A percentile compares a stretch with the other conserved stretches of the same genome.
phyloP scores from a whole-genome alignment of 2,113 vertebrate species.

The Dolichotis patagonum region DNA sequence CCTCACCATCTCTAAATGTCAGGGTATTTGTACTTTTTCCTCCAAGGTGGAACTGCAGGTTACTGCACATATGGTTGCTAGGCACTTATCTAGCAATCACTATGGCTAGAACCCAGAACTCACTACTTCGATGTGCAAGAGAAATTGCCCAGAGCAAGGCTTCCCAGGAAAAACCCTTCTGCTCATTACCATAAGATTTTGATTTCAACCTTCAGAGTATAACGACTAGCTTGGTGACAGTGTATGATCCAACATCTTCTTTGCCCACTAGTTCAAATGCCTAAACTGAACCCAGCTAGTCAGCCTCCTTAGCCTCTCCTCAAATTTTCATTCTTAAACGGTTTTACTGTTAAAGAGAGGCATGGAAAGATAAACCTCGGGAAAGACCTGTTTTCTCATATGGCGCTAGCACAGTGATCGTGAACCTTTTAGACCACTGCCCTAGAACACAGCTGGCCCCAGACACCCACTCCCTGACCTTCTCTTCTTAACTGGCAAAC shows the following conservation, averaged over 20 bases:
- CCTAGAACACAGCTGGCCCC: not conserved
- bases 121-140: not conserved
- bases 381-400: not conserved
- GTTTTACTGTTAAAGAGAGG: slow-evolving; percentile 29
- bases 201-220: not conserved
- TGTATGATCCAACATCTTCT: not conserved
- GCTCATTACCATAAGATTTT: not conserved
- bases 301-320: not conserved
- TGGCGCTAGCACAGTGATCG: not conserved
- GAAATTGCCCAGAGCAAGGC: not conserved
- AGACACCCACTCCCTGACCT: not conserved
- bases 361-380: not conserved
- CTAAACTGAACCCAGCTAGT: not conserved
- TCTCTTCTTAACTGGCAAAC: not conserved
- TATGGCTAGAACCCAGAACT: not conserved
- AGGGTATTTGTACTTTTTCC: slow-evolving; percentile 23
- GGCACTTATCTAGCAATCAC: not conserved
- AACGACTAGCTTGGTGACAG: not conserved
- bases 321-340: not conserved
- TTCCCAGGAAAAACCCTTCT: not conserved
- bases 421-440: not conserved
- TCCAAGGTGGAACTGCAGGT: not conserved
- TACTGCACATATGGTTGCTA: not conserved
- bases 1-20: not conserved
- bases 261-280: not conserved